Base-by-base conservation (phyloP, 1,140 invertebrate genomes). In the Kradibia gibbosae region DNA sequence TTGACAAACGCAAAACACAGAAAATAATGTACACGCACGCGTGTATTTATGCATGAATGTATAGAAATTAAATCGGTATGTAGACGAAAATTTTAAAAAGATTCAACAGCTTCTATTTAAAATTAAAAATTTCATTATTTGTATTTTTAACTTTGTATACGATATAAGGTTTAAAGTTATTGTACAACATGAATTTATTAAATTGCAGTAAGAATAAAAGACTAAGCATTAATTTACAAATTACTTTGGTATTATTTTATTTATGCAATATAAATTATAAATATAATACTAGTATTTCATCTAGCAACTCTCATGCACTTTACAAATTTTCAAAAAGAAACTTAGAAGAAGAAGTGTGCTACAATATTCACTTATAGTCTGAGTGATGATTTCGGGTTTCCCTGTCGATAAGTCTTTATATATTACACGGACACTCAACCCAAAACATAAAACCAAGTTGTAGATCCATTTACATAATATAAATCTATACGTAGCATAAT, bases 291-390 rank as follows among this genome's bases (percentile, higher is more conserved):
- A 22, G 25, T 39, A 67, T 4, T 67, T 3, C 15, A 62, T 62
- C 60, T 62, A 17, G 31, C 31, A 36, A 36, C 28, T 62, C 5
- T 62, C 60, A n/a, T 50, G 15, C 17, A 55, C 20, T 55, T 55
- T 28, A 22, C 48, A 31, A 50, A 74, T 74, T 50, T 48, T 36
- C 72, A 74, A 55, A 55, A 74, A 48, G 48, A 25, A 36, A 50
- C 36, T 11, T 22, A 1, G 53, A 55, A 48, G 48, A 55, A 11
- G 70, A 74, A 77, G 28, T 77, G 48, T 60, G 53, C 20, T 55
- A 70, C 25, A 62, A 62, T 20, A 77, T 77, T n/a, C 53, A 76
- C 25, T 36, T 77, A 62, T 31, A 36, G 20, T 72, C 70, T 31
- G 11, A 20, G 39, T 77, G 55, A 65, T 62, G 36, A 62, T 77